Conservation (phyloP, 2,888 invertebrate genomes). For the Slavum lentiscoides region DNA sequence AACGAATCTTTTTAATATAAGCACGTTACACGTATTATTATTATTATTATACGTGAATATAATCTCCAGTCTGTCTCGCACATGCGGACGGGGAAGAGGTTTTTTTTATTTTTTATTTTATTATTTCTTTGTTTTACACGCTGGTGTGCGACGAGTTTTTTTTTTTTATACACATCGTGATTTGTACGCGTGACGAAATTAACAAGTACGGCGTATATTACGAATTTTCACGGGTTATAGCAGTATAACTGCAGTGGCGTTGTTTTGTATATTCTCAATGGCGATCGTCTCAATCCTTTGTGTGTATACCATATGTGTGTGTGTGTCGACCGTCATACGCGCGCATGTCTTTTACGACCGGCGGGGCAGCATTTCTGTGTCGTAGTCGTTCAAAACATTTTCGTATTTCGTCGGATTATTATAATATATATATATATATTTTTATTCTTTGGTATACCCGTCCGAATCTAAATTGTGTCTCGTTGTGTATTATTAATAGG, state of each 20-base stretch:
- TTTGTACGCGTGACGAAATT: conserved; percentile 29
- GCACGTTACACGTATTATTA: conserved; percentile 7
- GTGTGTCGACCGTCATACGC: too few relatives aligned
- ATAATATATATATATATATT: too few relatives aligned
- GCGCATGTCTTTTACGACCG: too few relatives aligned
- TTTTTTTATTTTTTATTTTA: background rate
- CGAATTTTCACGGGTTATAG: conserved; percentile 6
- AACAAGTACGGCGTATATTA: conserved; percentile 4
- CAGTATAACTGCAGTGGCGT: too few relatives aligned
- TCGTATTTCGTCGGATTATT: too few relatives aligned
- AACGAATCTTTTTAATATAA: conserved; percentile 43
- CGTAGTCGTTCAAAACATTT: too few relatives aligned
- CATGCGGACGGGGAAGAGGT: background rate
- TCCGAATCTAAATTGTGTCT: too few relatives aligned
- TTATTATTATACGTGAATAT: conserved; percentile 33
- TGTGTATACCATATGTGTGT: background rate
- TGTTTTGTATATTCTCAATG: conserved; percentile 24
- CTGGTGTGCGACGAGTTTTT: conserved; percentile 32
- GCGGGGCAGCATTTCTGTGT: too few relatives aligned
- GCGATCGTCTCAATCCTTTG: conserved; percentile 16
- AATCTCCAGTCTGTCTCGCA: conserved; percentile 10
- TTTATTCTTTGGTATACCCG: too few relatives aligned
- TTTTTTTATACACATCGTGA: conserved; percentile 9
- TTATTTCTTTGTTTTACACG: conserved; percentile 48
- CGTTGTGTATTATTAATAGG: too few relatives aligned